phyloP scores from a whole-genome alignment of 2,888 invertebrate species.

The Dolomedes plantarius region DNA sequence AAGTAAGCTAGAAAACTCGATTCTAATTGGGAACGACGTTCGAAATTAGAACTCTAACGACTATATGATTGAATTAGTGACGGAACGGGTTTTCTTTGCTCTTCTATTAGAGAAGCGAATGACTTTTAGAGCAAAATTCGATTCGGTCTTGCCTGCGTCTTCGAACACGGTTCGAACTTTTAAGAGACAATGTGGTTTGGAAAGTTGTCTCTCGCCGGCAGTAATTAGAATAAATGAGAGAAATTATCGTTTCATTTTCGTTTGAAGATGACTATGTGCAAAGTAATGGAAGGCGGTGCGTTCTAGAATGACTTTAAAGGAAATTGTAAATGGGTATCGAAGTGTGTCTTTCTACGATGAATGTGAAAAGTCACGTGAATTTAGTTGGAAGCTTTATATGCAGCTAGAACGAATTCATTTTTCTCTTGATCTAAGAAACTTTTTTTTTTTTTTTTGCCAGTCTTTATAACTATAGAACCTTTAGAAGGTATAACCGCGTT shows the following conservation, averaged over 20 bases:
- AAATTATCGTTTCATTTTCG: constrained; percentile 12
- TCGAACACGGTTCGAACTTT: background rate
- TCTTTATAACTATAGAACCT: no score
- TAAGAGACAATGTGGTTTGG: background rate
- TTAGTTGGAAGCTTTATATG: no score
- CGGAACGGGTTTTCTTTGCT: constrained; percentile 18
- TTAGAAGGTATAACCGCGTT: no score
- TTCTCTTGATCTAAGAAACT: no score
- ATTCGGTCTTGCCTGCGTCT: background rate
- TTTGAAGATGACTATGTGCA: background rate
- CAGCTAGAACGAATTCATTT: no score
- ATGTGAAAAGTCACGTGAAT: no score
- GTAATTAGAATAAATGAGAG: background rate
- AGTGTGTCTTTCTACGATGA: background rate
- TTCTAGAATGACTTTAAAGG: background rate
- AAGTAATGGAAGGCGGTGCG: background rate
- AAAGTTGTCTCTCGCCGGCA: background rate
- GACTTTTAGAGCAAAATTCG: constrained; percentile 24
- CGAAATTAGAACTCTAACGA: constrained; percentile 68
- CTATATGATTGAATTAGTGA: constrained; percentile 68
- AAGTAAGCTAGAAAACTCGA: constrained; percentile 53
- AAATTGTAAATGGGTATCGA: background rate
- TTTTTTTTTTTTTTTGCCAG: no score
- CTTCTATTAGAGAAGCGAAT: constrained; percentile 25
- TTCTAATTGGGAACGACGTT: constrained; percentile 68